Evolutionary conservation across 2,113 vertebrate species (phyloP), one percentile per base, ranked within the genome.

Genomic region (Megaceryle torquata): DNA sequence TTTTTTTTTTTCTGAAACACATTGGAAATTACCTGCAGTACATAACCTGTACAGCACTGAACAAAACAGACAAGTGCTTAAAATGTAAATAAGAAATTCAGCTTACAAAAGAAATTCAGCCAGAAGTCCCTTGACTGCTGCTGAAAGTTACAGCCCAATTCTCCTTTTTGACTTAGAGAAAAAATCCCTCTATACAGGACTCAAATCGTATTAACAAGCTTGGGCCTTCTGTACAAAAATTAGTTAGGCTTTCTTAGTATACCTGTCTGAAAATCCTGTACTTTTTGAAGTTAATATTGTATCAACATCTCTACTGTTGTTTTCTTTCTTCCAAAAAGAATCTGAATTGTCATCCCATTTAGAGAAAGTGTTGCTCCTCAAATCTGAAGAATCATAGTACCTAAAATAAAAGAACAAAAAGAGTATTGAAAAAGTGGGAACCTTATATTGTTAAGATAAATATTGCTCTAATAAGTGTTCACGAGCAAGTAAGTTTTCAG

Each of bases 321-420:
- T 96, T 77, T 99, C 98, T 76, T 97, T 99, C 92, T 98, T 98
- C 98, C 99, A 99, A 37, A 97, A 98, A 59, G 97, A 93, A 67
- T 98, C 98, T 4, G 98, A 76, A 51, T 74, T 84, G 43, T 98
- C 98, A 1, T 98, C 98, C 99, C 99, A 99, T 59, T 97, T 98
- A 5, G 98, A 97, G 60, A 98, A 98, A 86, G 98, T 97, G 25
- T 39, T 97, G 82, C 98, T 98, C 29, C 98, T 97, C 8, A 97
- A 22, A 51, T 99, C 98, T 24, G 95, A 56, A 9, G 97, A 93
- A 72, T 99, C 99, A 33, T 96, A 97, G 92, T 98, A 98, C 65
- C 98, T 99, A 69, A 72, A 91, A 89, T 2, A 92, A 54, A 53
- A 81, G 17, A 9, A 33, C 19, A 70, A 51, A 59, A 50, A 67